A percentile compares a stretch with the other conserved stretches of the same genome.
Evolutionary conservation across 2,888 invertebrate species (phyloP).

Genomic region (Apodemia hepburni): DNA sequence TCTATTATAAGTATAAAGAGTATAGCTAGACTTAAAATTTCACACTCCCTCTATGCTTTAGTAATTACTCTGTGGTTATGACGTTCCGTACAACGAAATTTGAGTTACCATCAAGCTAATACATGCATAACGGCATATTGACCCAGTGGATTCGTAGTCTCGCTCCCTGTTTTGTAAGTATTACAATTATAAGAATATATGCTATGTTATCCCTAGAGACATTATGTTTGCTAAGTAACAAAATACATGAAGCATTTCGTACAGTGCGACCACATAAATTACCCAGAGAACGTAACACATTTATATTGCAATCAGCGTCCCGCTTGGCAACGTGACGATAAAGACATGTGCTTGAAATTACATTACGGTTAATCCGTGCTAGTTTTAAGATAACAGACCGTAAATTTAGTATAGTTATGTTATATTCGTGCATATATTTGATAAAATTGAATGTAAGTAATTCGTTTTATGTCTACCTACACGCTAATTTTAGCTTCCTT

Average conservation of each 20-base stretch:
- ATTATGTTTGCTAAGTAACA: neutral
- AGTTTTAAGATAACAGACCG: neutral
- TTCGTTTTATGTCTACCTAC: neutral
- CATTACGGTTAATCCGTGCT: neutral
- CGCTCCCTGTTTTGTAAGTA: too few species aligned
- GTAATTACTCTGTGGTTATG: too few species aligned
- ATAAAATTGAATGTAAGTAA: neutral
- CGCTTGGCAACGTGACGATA: constrained; percentile 5
- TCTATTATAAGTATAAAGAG: too few species aligned
- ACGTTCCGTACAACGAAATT: too few species aligned
- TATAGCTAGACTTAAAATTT: too few species aligned
- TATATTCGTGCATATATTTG: neutral
- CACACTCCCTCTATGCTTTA: too few species aligned
- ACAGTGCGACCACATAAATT: neutral
- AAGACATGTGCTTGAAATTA: constrained; percentile 7
- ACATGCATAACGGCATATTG: too few species aligned
- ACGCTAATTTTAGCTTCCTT: neutral
- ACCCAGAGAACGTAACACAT: neutral
- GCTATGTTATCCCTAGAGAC: too few species aligned
- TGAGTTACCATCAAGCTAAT: too few species aligned
- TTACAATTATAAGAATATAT: too few species aligned
- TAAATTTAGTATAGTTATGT: neutral
- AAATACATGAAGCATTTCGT: neutral
- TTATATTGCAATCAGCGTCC: constrained; percentile 4
- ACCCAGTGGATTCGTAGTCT: too few species aligned